Evolutionary conservation across 2,113 vertebrate genomes (phyloP), one percentile per base, ranked within the genome.

Genomic region (Pica pica): DNA sequence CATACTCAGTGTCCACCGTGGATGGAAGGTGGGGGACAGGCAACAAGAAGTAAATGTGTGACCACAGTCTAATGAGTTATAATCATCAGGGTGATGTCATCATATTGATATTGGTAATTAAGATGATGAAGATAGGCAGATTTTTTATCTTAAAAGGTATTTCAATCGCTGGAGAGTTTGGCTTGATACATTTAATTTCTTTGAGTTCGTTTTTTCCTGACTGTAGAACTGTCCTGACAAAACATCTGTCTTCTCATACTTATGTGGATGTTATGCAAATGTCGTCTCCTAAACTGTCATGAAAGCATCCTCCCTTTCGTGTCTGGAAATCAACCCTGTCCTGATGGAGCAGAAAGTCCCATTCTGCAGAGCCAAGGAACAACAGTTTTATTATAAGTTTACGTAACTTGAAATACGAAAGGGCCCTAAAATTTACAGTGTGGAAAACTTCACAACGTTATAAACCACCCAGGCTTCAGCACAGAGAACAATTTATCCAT

Each of bases 371-470:
- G 83, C 65, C 89, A 82, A 86, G 74, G 46, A 90, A 52, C 60
- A 95, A 59, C 56, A 85, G 56, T 92, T 92, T 93, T 96, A 95
- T 94, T 93, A 15, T 53, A 77, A 81, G 73, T 95, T 93, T 94
- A 93, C 7, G 16, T 90, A 89, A 92, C 52, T 75, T 71, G 64
- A 95, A 93, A 93, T 93, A 86, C 4, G 42, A 55, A 96, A 93
- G 19, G 28, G 28, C 56, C 64, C 65, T 86, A 75, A 96, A 97
- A 92, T 56, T 87, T 89, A 56, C 88, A 84, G 69, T 57, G 69
- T 70, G 56, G 79, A 94, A 95, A 93, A 94, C 85, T 90, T 81
- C 69, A 78, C 49, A 52, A 24, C 2, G 0, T 90, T 90, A 59
- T 59, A 93, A 94, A 94, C 90, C 71, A 94, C 64, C 46, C 61